Evolutionary conservation across 2,797 vertebrate genomes (phyloP), one percentile per base, ranked within the genome.

Genomic region (Distichodus sexfasciatus): DNA sequence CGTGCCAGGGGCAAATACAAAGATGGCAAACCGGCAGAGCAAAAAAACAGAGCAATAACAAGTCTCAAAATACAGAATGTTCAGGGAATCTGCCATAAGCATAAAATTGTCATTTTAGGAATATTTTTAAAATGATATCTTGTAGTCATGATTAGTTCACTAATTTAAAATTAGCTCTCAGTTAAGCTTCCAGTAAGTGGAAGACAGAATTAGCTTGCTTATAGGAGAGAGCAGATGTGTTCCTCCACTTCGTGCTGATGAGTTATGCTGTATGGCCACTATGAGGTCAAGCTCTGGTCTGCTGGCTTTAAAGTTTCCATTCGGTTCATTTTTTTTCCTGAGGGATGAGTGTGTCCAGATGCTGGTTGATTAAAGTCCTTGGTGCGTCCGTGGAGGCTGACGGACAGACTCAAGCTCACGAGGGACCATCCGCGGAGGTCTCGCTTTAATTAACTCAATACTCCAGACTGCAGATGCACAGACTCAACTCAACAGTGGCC

Each of bases 361-460:
- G 72, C 76, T 71, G 48, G 71, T 59, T 71, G 78, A 80, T 80
- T 75, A 74, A 75, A 82, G 71, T 72, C 76, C 65, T 71, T 72
- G 57, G 63, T 69, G 46, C 71, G 68, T 73, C 78, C 69, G 47
- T 47, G 31, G 69, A 76, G 69, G 77, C 66, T 66, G 58, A 72
- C 55, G 55, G 61, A 66, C 48, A 66, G 60, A 55, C 66, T 70
- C 76, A 44, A 63, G 71, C 71, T 78, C 74, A 76, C 53, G 51
- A 71, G 76, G 66, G 69, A 76, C 33, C 48, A 59, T 71, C 41
- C 67, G 67, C 38, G 71, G 73, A 74, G 74, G 74, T 74, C 75
- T 73, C 63, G 50, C 67, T 74, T 78, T 78, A 82, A 82, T 80
- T 80, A 80, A 77, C 72, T 82, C 69, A 69, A 69, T 59, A 66